Conservation (phyloP, 1,140 invertebrate genomes). For the Drosophila willistoni region DNA sequence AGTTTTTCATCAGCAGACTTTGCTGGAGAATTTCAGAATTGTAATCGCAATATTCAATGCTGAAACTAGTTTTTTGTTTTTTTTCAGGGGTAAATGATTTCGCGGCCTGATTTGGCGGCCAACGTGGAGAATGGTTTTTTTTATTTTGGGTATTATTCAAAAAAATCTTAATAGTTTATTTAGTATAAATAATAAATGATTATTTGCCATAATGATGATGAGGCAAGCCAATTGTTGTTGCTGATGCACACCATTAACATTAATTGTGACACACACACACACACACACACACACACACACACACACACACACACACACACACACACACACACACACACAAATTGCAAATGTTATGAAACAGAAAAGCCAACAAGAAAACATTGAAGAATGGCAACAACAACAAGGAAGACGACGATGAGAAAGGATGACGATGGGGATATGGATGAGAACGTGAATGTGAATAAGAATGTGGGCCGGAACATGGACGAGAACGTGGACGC, state of each 20-base stretch:
- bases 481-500: conserved; percentile 11
- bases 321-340: conserved; percentile 17
- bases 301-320: conserved; percentile 39
- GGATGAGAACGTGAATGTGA: conserved; percentile 25
- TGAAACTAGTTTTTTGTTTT: background rate
- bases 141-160: too few species aligned
- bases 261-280: conserved; percentile 46
- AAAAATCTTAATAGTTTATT: background rate
- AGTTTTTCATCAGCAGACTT: too few species aligned
- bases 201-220: conserved; percentile 10
- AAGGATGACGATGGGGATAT: conserved; percentile 18
- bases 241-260: conserved; percentile 52
- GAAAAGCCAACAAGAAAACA: conserved; percentile 37
- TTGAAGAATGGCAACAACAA: conserved; percentile 38
- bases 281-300: conserved; percentile 16
- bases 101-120: too few species aligned
- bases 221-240: background rate
- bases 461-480: background rate
- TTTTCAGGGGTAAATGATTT: too few species aligned
- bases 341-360: conserved; percentile 53
- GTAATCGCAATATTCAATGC: background rate
- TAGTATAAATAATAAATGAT: conserved; percentile 4
- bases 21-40: too few species aligned
- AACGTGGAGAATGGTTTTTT: too few species aligned
- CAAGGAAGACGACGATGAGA: conserved; percentile 41